A percentile compares a stretch with the other conserved stretches of the same genome.
These are phyloP conservation scores for Bimastos eiseni DNA, from an alignment of 2,888 invertebrate species.

Conservation along the genomic window DNA sequence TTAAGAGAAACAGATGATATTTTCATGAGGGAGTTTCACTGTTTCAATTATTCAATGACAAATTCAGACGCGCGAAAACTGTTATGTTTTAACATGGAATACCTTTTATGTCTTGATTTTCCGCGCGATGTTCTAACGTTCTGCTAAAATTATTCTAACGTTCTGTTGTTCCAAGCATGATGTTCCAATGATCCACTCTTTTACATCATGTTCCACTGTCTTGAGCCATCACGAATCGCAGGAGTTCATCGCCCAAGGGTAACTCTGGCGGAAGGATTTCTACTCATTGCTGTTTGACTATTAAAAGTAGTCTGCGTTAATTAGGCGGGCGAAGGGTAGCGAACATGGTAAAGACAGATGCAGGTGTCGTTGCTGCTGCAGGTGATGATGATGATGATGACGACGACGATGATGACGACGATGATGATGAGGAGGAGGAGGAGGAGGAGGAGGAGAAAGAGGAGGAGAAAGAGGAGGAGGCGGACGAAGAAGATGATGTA, in stretches of 20 bases:
- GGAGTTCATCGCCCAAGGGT: too few relatives aligned
- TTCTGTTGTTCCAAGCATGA: neutral
- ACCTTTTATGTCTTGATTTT: neutral
- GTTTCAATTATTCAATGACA: too few relatives aligned
- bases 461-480: neutral
- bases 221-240: neutral
- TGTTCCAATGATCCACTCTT: neutral
- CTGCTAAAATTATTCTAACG: neutral
- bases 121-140: neutral
- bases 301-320: neutral
- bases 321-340: neutral
- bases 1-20: too few relatives aligned
- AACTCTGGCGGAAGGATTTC: slow-evolving; percentile 13
- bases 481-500: neutral
- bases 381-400: neutral
- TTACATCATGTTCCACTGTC: neutral
- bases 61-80: too few relatives aligned
- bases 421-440: too few relatives aligned
- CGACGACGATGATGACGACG: neutral
- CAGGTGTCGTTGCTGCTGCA: neutral
- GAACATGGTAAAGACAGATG: neutral
- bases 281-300: neutral
- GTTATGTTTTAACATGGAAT: neutral
- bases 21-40: too few relatives aligned
- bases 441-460: neutral